These are phyloP conservation scores for Cantharis rufa DNA, from an alignment of 2,888 invertebrate species.

Conservation along the genomic window DNA sequence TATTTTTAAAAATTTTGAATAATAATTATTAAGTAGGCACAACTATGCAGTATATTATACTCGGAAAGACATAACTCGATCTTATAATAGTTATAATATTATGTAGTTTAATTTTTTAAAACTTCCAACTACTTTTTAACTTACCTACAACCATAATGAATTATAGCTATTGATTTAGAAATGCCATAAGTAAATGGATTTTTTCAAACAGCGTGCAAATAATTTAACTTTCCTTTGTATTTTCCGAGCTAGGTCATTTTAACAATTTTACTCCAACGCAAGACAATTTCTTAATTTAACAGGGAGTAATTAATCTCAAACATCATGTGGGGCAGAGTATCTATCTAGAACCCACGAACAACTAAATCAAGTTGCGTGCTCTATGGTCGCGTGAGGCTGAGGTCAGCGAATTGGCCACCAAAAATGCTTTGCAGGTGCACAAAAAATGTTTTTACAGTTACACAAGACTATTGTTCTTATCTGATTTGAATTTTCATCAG, in stretches of 20 bases:
- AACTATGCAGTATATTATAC: background rate
- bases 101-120: background rate
- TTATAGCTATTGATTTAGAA: background rate
- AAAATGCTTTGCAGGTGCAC: constrained; percentile 32
- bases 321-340: constrained; percentile 26
- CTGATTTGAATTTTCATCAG: constrained; percentile 27
- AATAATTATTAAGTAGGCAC: no score
- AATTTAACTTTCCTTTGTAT: constrained; percentile 2
- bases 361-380: constrained; percentile 32
- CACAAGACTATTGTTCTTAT: constrained; percentile 31
- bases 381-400: constrained; percentile 30
- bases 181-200: background rate
- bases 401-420: constrained; percentile 28
- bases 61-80: background rate
- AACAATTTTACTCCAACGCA: constrained; percentile 11
- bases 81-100: background rate
- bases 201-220: background rate
- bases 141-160: background rate
- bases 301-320: constrained; percentile 25
- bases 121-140: background rate
- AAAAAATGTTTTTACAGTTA: constrained; percentile 30
- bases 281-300: constrained; percentile 10
- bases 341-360: constrained; percentile 28
- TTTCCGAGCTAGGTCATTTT: background rate
- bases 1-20: background rate